phyloP scores from a whole-genome alignment of 2,888 invertebrate genomes.

The Hyalella azteca region DNA sequence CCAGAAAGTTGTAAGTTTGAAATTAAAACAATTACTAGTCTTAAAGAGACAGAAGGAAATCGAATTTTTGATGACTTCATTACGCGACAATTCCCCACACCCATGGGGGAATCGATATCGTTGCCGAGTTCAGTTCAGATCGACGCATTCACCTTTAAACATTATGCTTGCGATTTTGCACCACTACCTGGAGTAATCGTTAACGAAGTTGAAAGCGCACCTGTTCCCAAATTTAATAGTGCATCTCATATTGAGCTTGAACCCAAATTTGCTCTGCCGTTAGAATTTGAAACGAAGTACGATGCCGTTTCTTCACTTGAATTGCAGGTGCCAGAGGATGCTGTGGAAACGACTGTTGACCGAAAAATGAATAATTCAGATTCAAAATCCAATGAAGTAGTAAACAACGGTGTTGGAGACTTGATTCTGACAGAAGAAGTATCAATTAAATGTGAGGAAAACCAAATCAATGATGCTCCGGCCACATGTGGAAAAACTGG shows the following conservation, averaged over 20 bases:
- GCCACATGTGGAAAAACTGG: too few relatives aligned
- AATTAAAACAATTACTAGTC: background rate
- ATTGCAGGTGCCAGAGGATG: slow-evolving; percentile 16
- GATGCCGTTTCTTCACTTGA: background rate
- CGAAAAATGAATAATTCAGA: too few relatives aligned
- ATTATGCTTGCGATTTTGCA: background rate
- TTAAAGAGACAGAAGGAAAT: background rate
- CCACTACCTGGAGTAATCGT: background rate
- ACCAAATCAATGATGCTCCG: too few relatives aligned
- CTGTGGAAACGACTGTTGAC: background rate
- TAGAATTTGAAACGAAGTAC: background rate
- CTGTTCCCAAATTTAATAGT: background rate
- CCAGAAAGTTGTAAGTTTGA: background rate
- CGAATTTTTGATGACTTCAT: too few relatives aligned
- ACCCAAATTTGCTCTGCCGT: background rate
- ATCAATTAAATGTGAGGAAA: too few relatives aligned
- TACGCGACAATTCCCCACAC: background rate
- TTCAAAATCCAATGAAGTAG: too few relatives aligned
- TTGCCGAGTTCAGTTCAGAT: background rate
- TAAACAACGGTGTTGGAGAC: too few relatives aligned
- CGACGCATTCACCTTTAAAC: background rate
- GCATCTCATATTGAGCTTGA: background rate
- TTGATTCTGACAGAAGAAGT: too few relatives aligned
- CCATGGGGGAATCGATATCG: background rate
- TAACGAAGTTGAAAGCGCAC: slow-evolving; percentile 1